Conservation (phyloP, 2,797 vertebrate species). For the Tapirus indicus region DNA sequence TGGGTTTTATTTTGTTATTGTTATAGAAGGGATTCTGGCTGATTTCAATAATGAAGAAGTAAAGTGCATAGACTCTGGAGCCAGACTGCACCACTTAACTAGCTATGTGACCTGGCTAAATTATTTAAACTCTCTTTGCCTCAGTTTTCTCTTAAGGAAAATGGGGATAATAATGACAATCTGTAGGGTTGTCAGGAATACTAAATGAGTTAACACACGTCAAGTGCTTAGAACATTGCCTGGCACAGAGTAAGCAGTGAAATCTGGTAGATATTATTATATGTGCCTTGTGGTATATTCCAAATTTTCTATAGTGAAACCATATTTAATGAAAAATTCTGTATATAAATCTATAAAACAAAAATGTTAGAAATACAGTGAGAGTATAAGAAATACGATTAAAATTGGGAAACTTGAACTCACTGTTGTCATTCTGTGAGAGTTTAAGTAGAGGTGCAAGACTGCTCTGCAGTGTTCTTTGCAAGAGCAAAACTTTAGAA, state of each 20-base stretch:
- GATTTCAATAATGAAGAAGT: slow-evolving; percentile 3
- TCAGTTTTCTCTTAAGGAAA: slow-evolving; percentile 42
- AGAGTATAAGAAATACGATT: background rate
- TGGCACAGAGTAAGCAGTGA: background rate
- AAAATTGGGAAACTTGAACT: background rate
- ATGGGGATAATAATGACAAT: background rate
- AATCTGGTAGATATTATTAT: background rate
- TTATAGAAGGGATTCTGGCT: background rate
- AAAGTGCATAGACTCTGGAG: background rate
- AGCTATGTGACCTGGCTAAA: background rate
- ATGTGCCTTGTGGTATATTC: background rate
- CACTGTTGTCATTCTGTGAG: background rate
- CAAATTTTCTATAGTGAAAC: background rate
- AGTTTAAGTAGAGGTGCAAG: background rate
- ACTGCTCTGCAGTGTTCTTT: slow-evolving; percentile 22
- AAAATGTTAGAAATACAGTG: background rate
- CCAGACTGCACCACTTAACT: background rate
- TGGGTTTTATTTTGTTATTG: background rate
- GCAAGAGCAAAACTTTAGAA: slow-evolving; percentile 6
- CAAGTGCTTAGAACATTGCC: background rate
- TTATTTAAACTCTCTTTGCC: slow-evolving; percentile 9
- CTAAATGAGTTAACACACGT: background rate
- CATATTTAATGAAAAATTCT: background rate
- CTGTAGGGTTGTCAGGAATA: background rate
- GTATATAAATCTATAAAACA: background rate